These are phyloP conservation scores for Halcyon leucocephala DNA, from an alignment of 2,797 vertebrate genomes.

Conservation along the genomic window DNA sequence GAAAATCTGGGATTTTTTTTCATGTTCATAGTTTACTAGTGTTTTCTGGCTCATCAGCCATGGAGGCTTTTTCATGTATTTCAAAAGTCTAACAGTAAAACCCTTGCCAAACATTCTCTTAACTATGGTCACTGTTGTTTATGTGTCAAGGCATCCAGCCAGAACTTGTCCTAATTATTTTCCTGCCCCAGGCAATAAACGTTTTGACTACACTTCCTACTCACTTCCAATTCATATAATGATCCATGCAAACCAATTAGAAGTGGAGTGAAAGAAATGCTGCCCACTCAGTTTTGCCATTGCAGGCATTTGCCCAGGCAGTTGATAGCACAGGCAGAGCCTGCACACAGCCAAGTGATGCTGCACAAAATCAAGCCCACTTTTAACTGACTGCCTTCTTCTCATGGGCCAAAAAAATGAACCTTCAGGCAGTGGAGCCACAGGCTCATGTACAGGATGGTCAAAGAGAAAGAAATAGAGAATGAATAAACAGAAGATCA, in stretches of 20 bases:
- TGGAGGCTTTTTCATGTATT: not conserved
- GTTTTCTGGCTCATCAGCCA: not conserved
- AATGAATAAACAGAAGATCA: not conserved
- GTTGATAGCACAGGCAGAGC: not conserved
- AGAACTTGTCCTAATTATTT: slow-evolving; percentile 42
- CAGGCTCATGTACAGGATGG: not conserved
- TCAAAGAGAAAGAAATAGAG: not conserved
- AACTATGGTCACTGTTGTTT: not conserved
- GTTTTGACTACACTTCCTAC: not conserved
- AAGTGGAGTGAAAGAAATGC: not conserved
- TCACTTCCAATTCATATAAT: not conserved
- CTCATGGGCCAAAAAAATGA: not conserved
- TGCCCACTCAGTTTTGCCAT: not conserved
- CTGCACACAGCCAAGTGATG: not conserved
- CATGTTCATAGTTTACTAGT: not conserved
- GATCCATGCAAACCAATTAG: not conserved
- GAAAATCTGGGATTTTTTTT: not conserved
- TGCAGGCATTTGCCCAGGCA: not conserved
- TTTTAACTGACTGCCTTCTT: not conserved
- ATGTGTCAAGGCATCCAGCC: slow-evolving; percentile 27
- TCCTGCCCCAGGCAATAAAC: slow-evolving; percentile 21
- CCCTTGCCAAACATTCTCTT: slow-evolving; percentile 15
- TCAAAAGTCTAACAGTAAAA: not conserved
- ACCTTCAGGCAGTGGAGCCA: not conserved
- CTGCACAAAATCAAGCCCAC: not conserved